These are phyloP conservation scores for Dusona sp. DNA, from an alignment of 2,888 invertebrate species.

Conservation along the genomic window DNA sequence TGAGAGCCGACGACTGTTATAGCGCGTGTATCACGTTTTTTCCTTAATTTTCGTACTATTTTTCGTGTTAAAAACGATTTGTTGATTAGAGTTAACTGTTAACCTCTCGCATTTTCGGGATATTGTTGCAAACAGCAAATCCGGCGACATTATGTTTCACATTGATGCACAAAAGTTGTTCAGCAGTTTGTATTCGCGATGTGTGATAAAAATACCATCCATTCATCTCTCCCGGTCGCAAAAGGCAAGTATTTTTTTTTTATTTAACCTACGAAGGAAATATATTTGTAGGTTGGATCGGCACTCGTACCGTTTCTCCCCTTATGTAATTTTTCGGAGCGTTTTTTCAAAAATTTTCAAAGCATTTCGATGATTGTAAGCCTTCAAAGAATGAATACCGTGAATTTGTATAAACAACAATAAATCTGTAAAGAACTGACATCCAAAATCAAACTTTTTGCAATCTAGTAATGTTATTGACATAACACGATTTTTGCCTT, in stretches of 20 bases:
- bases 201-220: slow-evolving; percentile 77
- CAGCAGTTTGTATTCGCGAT: slow-evolving; percentile 77
- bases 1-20: neutral
- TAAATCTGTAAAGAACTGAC: neutral
- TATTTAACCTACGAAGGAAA: neutral
- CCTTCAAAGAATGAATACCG: neutral
- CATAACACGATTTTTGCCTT: neutral
- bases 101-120: neutral
- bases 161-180: slow-evolving; percentile 78
- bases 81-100: neutral
- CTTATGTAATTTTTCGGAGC: slow-evolving; percentile 49
- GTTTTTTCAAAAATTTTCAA: neutral
- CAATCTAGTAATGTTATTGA: neutral
- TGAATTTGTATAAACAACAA: neutral
- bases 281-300: slow-evolving; percentile 34
- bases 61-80: neutral
- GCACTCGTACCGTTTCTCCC: neutral
- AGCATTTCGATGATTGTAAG: neutral
- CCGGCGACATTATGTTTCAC: slow-evolving; percentile 73
- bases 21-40: slow-evolving; percentile 21
- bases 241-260: slow-evolving; percentile 86
- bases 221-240: slow-evolving; percentile 89
- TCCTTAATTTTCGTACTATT: neutral
- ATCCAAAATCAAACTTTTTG: neutral
- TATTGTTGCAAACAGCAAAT: slow-evolving; percentile 48